These are phyloP conservation scores for Cryptoblepharus egeriae DNA, from an alignment of 2,797 vertebrate species.

Conservation along the genomic window DNA sequence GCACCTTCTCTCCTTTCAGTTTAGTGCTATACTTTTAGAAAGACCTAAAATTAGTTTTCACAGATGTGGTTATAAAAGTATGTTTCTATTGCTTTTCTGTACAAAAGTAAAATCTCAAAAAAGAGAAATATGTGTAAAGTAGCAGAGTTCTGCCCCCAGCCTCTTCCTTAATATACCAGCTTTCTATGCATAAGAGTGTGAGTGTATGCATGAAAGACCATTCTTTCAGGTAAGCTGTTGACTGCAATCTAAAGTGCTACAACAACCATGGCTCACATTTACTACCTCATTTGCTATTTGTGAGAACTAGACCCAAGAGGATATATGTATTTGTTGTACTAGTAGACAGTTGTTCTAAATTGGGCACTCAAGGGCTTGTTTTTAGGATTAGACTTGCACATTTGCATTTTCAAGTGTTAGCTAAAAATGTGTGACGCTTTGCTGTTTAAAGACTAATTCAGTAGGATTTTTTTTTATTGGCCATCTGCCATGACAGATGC, in stretches of 20 bases:
- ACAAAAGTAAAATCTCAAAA: not conserved
- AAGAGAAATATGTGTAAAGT: too few relatives aligned
- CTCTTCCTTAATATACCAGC: not conserved
- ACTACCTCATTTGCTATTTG: not conserved
- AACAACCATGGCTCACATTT: not conserved
- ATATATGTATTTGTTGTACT: slow-evolving; percentile 26
- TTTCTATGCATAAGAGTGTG: not conserved
- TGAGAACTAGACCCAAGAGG: not conserved
- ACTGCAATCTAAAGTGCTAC: not conserved
- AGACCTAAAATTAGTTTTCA: not conserved
- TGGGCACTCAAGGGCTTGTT: slow-evolving; percentile 22
- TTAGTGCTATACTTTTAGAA: not conserved
- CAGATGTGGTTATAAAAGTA: not conserved
- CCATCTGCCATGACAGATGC: slow-evolving; percentile 44
- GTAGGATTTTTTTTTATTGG: slow-evolving; percentile 19
- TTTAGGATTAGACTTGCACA: slow-evolving; percentile 28
- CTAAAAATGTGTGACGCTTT: slow-evolving; percentile 34
- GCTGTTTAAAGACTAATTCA: slow-evolving; percentile 31
- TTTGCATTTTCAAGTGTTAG: slow-evolving; percentile 44
- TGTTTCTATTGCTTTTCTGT: not conserved
- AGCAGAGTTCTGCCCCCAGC: not conserved
- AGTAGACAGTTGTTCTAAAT: slow-evolving; percentile 36
- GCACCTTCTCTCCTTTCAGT: not conserved
- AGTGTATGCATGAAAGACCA: too few relatives aligned
- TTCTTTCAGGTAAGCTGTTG: not conserved